A percentile compares a stretch with the other conserved stretches of the same genome.
Evolutionary conservation across 1,140 invertebrate genomes (phyloP).

Genomic region (Nasonia giraulti): DNA sequence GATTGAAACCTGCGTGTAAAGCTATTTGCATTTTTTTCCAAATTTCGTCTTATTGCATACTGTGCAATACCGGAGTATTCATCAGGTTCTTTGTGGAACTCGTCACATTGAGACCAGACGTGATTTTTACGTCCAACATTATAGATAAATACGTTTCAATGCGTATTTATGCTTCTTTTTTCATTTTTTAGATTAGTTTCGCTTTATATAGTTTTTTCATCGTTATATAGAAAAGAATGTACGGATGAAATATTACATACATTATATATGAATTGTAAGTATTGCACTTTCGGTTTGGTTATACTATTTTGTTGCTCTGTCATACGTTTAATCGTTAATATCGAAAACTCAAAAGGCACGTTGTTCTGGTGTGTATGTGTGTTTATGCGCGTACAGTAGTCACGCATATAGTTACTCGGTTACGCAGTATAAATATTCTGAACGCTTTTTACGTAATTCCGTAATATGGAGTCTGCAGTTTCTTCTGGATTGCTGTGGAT

Average conservation of each 20-base stretch:
- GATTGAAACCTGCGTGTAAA: neutral
- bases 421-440: neutral
- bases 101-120: no score
- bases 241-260: neutral
- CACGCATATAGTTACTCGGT: neutral
- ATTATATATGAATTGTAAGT: neutral
- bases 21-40: no score
- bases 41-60: neutral
- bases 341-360: slow-evolving; percentile 38
- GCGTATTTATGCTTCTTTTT: no score
- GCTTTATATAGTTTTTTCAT: neutral
- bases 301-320: neutral
- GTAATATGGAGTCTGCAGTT: neutral
- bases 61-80: neutral
- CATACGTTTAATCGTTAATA: neutral
- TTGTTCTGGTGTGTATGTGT: neutral
- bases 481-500: neutral
- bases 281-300: slow-evolving; percentile 24
- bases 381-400: no score
- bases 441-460: neutral
- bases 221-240: neutral
- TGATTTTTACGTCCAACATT: neutral
- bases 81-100: neutral
- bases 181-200: no score
- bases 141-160: neutral